Base-by-base conservation (phyloP, 2,888 invertebrate genomes). In the Linnaemya vulpina region DNA sequence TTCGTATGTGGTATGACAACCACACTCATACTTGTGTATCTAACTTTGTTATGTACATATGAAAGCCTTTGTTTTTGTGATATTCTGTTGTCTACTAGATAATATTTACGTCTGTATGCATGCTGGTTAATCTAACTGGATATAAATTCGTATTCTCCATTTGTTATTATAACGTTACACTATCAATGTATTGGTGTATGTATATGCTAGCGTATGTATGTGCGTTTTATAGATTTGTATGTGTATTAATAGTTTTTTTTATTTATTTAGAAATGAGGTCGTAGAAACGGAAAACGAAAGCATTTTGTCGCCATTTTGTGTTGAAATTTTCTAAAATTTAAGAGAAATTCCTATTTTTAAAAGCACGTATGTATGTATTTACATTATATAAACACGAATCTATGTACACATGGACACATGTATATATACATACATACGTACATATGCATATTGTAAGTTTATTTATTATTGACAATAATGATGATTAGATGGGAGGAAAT, bases 271-370 rank as follows among this genome's bases (percentile, higher is more conserved):
- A 89, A 91, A 90, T 89, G 91, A 91, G 91, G 91, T 91, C 92
- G 92, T 90, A 90, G 89, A 91, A 91, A 91, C 90, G 90, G 92
- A 91, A 91, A 91, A 92, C 89, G 91, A 92, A 91, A 91, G 91
- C 91, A 89, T 86, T 90, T 89, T 88, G 88, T 84, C 85, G 84
- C 84, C 84, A 84, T 81, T 83, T 83, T 84, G 86, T 79, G 77
- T 83, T 70, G 51, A 84, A 77, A 70, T 63, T 60, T 76, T 76
- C 51, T 75, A 60, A 75, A 71, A 75, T 76, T 75, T 15, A 49
- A 62, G 51, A 74, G 51, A 68, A 55, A 62, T 53, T 67, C 17
- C 25, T 74, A 58, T 71, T 58, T 78, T 62, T 53, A n/a, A n/a
- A n/a, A n/a, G n/a, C n/a, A n/a, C n/a, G n/a, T n/a, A n/a, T n/a